Base-by-base conservation (phyloP, 2,797 vertebrate species). In the Sphaeramia orbicularis region DNA sequence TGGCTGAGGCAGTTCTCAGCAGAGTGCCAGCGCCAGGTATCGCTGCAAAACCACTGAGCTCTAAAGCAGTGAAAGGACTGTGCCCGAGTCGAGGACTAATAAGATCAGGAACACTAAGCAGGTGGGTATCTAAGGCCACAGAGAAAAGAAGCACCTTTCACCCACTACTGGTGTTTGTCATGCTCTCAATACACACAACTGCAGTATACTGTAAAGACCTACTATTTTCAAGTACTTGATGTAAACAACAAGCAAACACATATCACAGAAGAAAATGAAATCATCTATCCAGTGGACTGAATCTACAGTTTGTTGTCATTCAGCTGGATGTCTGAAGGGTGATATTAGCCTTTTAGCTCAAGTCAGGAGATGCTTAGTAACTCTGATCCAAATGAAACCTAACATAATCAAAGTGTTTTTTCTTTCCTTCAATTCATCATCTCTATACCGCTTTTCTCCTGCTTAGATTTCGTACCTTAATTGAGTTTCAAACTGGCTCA, bases 141-240 rank as follows among this genome's bases (percentile, higher is more conserved):
- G 83, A 87, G 71, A 86, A 86, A 89, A 89, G 79, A 90, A 92
- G 89, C 89, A 89, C 88, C 87, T 78, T 83, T 86, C 75, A 69
- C 69, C 72, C 70, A 56, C 61, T 55, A 73, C 55, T 42, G 67
- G 67, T 75, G 65, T 81, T 71, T 57, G 54, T 77, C 76, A 90
- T 76, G 76, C 74, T 76, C 65, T 80, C 75, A 67, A 48, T 66
- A 67, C 69, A 74, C 79, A 79, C 50, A 56, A 48, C 38, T 71
- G 72, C 79, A 77, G 69, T 63, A 69, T 36, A 76, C 80, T 81
- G 71, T 85, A 84, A 83, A 88, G 71, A 77, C 78, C 74, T 53
- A 75, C 71, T 65, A 89, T 74, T 65, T 96, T 96, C 95, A 96
- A 96, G 96, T 95, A 96, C 93, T 91, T 90, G 87, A 92, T 93